phyloP scores from a whole-genome alignment of 2,113 vertebrate genomes.

The Austrofundulus limnaeus region DNA sequence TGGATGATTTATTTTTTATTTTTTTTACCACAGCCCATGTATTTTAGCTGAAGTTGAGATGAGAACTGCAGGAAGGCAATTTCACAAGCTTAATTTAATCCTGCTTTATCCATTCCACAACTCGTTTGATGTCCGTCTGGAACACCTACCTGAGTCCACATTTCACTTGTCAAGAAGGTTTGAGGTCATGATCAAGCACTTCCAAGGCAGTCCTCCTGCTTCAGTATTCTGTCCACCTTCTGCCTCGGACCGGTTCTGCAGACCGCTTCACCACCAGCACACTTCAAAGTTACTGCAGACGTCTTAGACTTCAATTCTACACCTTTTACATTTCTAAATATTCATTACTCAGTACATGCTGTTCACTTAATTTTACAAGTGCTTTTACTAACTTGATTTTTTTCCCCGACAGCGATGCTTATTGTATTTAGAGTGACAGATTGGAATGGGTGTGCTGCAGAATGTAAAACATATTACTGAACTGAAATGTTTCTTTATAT shows the following conservation, averaged over 20 bases:
- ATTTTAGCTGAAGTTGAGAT: background rate
- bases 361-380: too few species aligned
- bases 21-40: background rate
- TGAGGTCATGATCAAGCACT: background rate
- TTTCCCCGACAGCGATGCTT: too few species aligned
- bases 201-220: background rate
- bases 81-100: constrained; percentile 2
- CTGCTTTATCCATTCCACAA: background rate
- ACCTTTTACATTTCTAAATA: background rate
- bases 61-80: constrained; percentile 1
- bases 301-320: background rate
- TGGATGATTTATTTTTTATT: background rate
- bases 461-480: too few species aligned
- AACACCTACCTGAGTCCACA: background rate
- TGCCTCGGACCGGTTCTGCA: too few species aligned
- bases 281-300: background rate
- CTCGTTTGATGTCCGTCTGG: background rate
- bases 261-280: background rate
- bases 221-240: too few species aligned
- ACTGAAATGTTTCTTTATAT: too few species aligned
- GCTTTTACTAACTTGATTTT: too few species aligned
- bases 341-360: too few species aligned
- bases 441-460: too few species aligned
- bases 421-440: too few species aligned
- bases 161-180: background rate